phyloP scores from a whole-genome alignment of 1,140 invertebrate genomes.

The Neodiprion lecontei region DNA sequence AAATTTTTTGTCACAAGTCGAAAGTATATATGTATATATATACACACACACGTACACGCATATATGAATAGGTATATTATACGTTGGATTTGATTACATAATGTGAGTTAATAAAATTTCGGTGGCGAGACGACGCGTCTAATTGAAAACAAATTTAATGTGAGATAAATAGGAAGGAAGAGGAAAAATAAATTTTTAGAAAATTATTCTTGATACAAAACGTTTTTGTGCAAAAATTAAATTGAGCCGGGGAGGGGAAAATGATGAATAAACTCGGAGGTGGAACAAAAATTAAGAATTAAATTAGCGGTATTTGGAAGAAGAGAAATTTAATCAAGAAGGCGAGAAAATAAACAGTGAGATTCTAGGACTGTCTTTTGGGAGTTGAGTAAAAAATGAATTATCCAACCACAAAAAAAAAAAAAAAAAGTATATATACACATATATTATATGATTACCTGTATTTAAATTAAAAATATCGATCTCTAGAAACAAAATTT shows the following conservation, averaged over 20 bases:
- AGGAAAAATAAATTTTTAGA: constrained; percentile 7
- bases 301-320: constrained; percentile 37
- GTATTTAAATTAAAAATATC: constrained; percentile 6
- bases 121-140: background rate
- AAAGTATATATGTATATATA: background rate
- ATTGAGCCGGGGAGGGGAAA: constrained; percentile 26
- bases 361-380: constrained; percentile 48
- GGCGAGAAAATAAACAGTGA: constrained; percentile 38
- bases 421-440: background rate
- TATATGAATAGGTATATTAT: too few species aligned
- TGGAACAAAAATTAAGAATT: constrained; percentile 29
- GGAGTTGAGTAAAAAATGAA: constrained; percentile 37
- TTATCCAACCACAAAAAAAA: background rate
- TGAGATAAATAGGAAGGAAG: constrained; percentile 15
- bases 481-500: constrained; percentile 40
- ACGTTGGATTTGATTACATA: background rate
- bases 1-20: background rate
- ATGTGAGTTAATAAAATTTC: background rate
- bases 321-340: constrained; percentile 23
- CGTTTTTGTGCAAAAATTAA: constrained; percentile 54
- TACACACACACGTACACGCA: too few species aligned
- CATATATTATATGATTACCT: background rate
- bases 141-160: background rate
- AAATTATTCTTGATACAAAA: constrained; percentile 61
- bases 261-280: constrained; percentile 10